These are phyloP conservation scores for Peucedramus taeniatus DNA, from an alignment of 2,113 vertebrate species.

Conservation along the genomic window DNA sequence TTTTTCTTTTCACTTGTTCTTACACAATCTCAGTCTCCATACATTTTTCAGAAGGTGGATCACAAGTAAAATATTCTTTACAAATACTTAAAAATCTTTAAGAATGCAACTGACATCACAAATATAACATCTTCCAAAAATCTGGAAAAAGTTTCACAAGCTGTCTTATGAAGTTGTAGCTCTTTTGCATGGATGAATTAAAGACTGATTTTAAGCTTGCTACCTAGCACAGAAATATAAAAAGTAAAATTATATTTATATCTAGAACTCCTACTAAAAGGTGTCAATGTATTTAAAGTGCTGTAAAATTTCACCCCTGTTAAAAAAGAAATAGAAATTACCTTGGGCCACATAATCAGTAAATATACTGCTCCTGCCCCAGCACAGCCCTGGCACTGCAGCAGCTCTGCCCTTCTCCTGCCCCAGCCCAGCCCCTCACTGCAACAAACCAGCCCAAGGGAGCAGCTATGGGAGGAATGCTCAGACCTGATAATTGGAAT, in stretches of 20 bases:
- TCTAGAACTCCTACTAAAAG: not conserved
- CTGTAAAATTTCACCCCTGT: not conserved
- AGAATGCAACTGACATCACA: not conserved
- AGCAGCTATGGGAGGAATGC: not conserved
- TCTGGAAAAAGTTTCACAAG: not conserved
- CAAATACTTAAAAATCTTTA: not conserved
- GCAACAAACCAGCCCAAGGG: not conserved
- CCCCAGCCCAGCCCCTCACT: not conserved
- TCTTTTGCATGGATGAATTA: not conserved
- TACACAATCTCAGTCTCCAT: not conserved
- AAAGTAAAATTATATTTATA: not conserved
- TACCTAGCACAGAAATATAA: not conserved
- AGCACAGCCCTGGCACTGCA: not conserved
- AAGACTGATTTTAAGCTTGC: not conserved
- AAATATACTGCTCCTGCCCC: not conserved
- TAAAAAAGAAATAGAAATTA: not conserved
- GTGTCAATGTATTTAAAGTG: not conserved
- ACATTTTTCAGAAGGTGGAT: not conserved
- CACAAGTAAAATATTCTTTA: not conserved
- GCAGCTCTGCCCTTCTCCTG: not conserved
- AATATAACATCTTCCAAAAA: not conserved
- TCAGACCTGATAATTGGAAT: not conserved
- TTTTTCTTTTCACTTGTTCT: not conserved
- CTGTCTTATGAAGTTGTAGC: not conserved
- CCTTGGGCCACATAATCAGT: not conserved